Conservation (phyloP, 2,797 vertebrate species). For the Takifugu rubripes region DNA sequence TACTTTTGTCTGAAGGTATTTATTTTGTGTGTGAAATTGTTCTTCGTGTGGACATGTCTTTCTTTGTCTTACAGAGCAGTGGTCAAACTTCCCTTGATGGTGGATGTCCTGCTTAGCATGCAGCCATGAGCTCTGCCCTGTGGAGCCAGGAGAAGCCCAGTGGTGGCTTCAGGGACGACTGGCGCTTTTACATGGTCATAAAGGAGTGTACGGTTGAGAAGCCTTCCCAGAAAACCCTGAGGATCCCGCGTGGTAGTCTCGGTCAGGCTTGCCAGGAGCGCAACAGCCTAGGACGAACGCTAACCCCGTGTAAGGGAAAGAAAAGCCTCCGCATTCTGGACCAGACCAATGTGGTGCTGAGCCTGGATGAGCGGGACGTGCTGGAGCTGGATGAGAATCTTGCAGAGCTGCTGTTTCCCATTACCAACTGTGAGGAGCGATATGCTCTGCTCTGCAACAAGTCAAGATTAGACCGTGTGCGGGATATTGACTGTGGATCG, state of each 20-base stretch:
- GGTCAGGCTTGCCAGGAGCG: constrained; percentile 93
- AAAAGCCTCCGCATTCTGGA: constrained; percentile 93
- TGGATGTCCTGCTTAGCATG: constrained; percentile 60
- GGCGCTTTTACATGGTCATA: constrained; percentile 92
- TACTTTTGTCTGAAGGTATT: background rate
- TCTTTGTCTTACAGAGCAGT: constrained; percentile 29
- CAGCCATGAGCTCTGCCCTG: constrained; percentile 92
- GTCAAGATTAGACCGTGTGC: constrained; percentile 82
- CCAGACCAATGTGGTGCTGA: constrained; percentile 87
- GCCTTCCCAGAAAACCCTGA: constrained; percentile 88
- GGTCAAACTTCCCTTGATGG: constrained; percentile 65
- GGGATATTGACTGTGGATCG: constrained; percentile 90
- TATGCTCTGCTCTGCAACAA: constrained; percentile 88
- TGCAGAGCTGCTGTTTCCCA: constrained; percentile 93
- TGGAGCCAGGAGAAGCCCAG: constrained; percentile 96
- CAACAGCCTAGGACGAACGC: constrained; percentile 84
- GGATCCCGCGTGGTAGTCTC: constrained; percentile 92
- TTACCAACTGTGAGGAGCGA: constrained; percentile 96
- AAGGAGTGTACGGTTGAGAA: constrained; percentile 94
- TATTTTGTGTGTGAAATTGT: background rate
- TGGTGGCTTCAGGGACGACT: constrained; percentile 91
- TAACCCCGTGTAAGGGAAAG: constrained; percentile 90
- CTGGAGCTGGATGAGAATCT: constrained; percentile 90
- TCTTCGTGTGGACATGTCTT: background rate
- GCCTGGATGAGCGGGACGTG: constrained; percentile 91